Percentiles rank a stretch among this genome's conserved stretches.
phyloP scores from a whole-genome alignment of 2,113 vertebrate genomes.

The Halcyon malimbica region DNA sequence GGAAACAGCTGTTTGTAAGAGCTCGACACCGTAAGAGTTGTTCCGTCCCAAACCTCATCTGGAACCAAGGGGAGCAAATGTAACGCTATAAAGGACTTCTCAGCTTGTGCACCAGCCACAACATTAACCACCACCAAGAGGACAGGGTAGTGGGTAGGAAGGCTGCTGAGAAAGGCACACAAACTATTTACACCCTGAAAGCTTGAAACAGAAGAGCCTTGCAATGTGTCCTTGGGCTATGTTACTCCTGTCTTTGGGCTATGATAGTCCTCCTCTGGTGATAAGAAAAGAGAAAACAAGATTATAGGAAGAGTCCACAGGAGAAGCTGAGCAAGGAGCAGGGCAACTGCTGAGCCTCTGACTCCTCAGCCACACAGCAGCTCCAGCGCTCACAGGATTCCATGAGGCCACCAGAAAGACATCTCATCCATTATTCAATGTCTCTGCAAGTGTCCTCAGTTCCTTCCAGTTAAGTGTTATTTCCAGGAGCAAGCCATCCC shows the following conservation, averaged over 20 bases:
- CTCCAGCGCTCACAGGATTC: neutral
- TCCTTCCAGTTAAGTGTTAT: neutral
- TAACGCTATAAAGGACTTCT: neutral
- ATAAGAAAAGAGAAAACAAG: neutral
- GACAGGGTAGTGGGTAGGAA: neutral
- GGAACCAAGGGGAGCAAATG: neutral
- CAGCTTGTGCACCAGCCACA: neutral
- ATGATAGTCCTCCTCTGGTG: neutral
- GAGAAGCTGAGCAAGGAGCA: neutral
- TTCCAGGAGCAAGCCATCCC: neutral
- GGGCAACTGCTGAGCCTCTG: fast-evolving
- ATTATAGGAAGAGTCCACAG: neutral
- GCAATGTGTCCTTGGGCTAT: neutral
- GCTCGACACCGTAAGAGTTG: fast-evolving
- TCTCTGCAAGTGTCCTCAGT: neutral
- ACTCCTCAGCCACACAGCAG: neutral
- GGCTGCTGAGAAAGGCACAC: neutral
- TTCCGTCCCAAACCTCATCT: neutral
- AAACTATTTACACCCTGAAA: neutral
- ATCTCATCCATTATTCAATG: neutral
- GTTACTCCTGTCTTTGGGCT: neutral
- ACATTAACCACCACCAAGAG: fast-evolving
- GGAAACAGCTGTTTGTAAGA: neutral
- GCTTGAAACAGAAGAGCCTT: neutral
- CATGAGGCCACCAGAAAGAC: neutral